Percentiles rank a stretch among this genome's conserved stretches.
Conservation (phyloP, 2,113 vertebrate species). For the Bos taurus region ARS-UCD2.0 NC_037344.1:7389001-7389500, state of each 20-base stretch:
- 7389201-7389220: neutral
- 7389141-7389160: neutral
- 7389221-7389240: neutral
- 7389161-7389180: neutral
- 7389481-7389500: neutral
- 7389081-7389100: neutral
- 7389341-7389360: neutral
- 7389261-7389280: neutral
- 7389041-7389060: neutral
- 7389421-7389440: neutral
- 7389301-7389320: neutral
- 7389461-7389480: neutral
- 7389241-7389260: neutral
- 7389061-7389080: neutral
- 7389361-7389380: neutral
- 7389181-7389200: neutral
- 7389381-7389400: neutral
- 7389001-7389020: neutral
- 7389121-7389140: neutral
- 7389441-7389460: neutral
- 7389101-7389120: neutral
- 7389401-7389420: rapidly evolving
- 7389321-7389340: neutral
- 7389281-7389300: neutral
- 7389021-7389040: neutral